Evolutionary conservation across 2,113 vertebrate genomes (phyloP).

Genomic region (Cephalopholis sonnerati): DNA sequence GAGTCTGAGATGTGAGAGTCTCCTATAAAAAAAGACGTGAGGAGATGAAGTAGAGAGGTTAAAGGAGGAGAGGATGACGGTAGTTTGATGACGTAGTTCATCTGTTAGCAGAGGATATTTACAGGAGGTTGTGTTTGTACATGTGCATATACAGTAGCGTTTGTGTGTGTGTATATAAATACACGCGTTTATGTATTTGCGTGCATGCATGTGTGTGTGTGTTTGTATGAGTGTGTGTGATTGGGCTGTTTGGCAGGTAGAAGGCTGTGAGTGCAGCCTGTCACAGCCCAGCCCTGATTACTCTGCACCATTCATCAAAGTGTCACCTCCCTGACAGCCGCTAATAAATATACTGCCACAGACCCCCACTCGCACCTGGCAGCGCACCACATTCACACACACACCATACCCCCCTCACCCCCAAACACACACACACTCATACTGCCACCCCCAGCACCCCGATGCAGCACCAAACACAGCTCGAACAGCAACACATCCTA

Average conservation of each 20-base stretch:
- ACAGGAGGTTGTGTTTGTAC: slow-evolving; percentile 60
- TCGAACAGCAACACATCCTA: slow-evolving; percentile 89
- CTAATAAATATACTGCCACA: slow-evolving; percentile 99
- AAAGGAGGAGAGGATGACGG: slow-evolving; percentile 41
- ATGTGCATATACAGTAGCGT: slow-evolving; percentile 54
- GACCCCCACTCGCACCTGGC: slow-evolving; percentile 96
- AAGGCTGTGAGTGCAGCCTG: slow-evolving; percentile 96
- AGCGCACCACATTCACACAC: slow-evolving; percentile 84
- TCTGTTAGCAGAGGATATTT: slow-evolving; percentile 52
- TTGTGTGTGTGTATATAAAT: slow-evolving; percentile 35
- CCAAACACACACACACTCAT: slow-evolving; percentile 39
- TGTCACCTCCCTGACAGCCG: slow-evolving; percentile 99
- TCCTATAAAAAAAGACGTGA: slow-evolving; percentile 18
- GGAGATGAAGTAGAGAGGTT: slow-evolving; percentile 27
- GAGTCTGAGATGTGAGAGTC: slow-evolving; percentile 24
- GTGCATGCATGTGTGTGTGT: slow-evolving; percentile 25
- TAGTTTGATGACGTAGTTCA: slow-evolving; percentile 66
- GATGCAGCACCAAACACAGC: slow-evolving; percentile 68
- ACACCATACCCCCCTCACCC: slow-evolving; percentile 40
- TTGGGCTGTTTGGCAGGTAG: slow-evolving; percentile 92
- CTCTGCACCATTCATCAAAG: slow-evolving; percentile 99
- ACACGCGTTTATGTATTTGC: slow-evolving; percentile 7
- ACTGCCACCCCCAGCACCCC: slow-evolving; percentile 69
- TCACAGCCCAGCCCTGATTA: slow-evolving; percentile 95
- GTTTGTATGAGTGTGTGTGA: slow-evolving; percentile 77